Evolutionary conservation across 2,797 vertebrate species (phyloP), one percentile per base, ranked within the genome.

Genomic region (Denticeps clupeoides): DNA sequence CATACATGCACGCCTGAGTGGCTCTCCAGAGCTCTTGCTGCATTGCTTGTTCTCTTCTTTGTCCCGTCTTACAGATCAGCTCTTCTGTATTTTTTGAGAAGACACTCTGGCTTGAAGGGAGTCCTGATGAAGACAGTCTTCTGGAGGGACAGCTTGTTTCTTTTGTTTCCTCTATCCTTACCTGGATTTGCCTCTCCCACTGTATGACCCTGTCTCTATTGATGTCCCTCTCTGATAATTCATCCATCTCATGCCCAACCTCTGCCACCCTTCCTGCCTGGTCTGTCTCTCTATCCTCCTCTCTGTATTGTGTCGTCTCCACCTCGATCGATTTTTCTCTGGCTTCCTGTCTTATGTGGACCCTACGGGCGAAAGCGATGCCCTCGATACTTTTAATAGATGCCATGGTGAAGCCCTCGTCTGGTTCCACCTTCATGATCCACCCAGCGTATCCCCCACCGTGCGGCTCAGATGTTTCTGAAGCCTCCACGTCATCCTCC

Each of bases 361-460:
- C 51, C 57, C 66, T 69, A 13, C 53, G 70, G 0, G 79, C 78
- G 13, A 82, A 81, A 0, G 64, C 65, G 41, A 80, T 63, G 3
- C 67, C 74, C 27, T 82, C 80, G 1, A 56, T 70, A 53, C 67
- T 79, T 68, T 67, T 75, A 19, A 77, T 56, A 0, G 70, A 74
- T 0, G 71, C 77, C 32, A 70, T 51, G 0, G 67, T 80, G 58
- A 82, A 84, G 0, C 74, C 75, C 18, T 65, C 40, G 1, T 74
- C 74, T 60, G 62, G 58, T 0, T 67, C 59, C 18, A 11, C 44
- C 11, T 60, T 29, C 5, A 21, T 5, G 3, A 15, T 16, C n/a
- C 5, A 11, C 41, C 6, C 22, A 51, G 16, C 15, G 11, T 18
- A 13, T 23, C 33, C 40, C 24, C 51, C 26, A 19, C 12, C 15